These are phyloP conservation scores for Adela reaumurella DNA, from an alignment of 2,888 invertebrate species.

Conservation along the genomic window DNA sequence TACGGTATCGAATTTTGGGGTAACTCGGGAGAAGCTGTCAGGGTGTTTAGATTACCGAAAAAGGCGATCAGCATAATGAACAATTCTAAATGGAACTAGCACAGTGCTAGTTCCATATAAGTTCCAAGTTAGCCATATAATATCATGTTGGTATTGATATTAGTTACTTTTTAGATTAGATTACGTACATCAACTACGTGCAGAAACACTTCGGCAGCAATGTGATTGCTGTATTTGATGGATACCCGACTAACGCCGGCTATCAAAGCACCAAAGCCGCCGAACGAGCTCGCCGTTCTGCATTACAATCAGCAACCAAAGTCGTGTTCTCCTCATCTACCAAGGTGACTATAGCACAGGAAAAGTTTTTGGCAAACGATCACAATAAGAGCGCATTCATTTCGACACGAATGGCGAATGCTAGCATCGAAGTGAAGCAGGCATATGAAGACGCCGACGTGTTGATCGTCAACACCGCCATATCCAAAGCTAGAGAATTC, in stretches of 20 bases:
- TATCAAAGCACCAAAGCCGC: slow-evolving; percentile 8
- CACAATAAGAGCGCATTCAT: slow-evolving; percentile 9
- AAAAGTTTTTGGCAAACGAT: slow-evolving; percentile 10
- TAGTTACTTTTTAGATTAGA: too few relatives aligned
- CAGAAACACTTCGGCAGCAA: slow-evolving; percentile 7
- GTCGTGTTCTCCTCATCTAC: slow-evolving; percentile 7
- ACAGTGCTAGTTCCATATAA: too few relatives aligned
- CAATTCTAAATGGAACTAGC: too few relatives aligned
- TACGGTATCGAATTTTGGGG: too few relatives aligned
- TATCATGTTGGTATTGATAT: too few relatives aligned
- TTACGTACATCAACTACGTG: slow-evolving; percentile 2
- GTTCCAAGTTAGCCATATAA: too few relatives aligned
- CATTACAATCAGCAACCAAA: slow-evolving; percentile 5
- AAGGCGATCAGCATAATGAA: too few relatives aligned
- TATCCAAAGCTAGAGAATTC: slow-evolving; percentile 8
- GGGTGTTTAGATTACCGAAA: too few relatives aligned
- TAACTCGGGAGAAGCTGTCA: too few relatives aligned
- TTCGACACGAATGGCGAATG: slow-evolving; percentile 6
- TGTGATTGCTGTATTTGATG: slow-evolving; percentile 8
- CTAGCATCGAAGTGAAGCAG: slow-evolving; percentile 7
- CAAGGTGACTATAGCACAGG: slow-evolving; percentile 7
- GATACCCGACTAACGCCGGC: slow-evolving; percentile 6
- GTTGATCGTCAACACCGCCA: slow-evolving; percentile 10
- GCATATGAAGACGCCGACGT: slow-evolving; percentile 11
- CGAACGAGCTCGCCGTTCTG: slow-evolving; percentile 6